Base-by-base conservation (phyloP, 2,113 vertebrate genomes). In the Hyperopisus bebe region DNA sequence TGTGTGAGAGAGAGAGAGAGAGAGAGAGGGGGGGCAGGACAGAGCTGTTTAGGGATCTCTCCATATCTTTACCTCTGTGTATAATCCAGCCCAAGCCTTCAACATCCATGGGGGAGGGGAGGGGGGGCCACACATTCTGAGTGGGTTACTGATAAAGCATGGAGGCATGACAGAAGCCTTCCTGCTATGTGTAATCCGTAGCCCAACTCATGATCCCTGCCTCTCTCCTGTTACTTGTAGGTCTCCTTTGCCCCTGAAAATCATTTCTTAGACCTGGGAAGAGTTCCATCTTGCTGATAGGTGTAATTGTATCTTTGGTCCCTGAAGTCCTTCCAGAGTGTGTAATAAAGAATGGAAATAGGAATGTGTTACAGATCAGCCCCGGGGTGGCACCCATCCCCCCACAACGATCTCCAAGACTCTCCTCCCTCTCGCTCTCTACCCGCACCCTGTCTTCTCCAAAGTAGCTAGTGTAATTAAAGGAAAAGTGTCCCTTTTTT, bases 31-130 rank as follows among this genome's bases (percentile, higher is more conserved):
- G 51, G 74, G 80, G 53, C 82, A 58, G 70, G 58, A 55, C 77
- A 84, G 62, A 66, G 62, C 86, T 74, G 48, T 85, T 91, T 89
- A 90, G 86, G 21, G 80, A 90, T 88, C 86, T 90, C 89, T 90
- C 91, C 90, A 89, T 88, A 80, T 91, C 82, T 91, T 92, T 89
- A 91, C 89, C 85, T 84, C 80, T 35, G 35, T 89, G 88, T 90
- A 88, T 91, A 90, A 93, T 92, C 90, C 91, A 66, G 85, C 89
- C 88, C 70, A 13, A 74, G 90, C 7, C 31, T 89, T 87, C 74
- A 35, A 31, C 15, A 24, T 31, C 35, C 51, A 31, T 31, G 88
- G 90, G 89, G 89, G 91, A 90, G 62, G 90, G 83, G 42, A n/a
- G n/a, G 89, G 46, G 46, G 46, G 21, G 80, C 5, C 44, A 47